Base-by-base conservation (phyloP, 2,888 invertebrate genomes). In the Labia minor region DNA sequence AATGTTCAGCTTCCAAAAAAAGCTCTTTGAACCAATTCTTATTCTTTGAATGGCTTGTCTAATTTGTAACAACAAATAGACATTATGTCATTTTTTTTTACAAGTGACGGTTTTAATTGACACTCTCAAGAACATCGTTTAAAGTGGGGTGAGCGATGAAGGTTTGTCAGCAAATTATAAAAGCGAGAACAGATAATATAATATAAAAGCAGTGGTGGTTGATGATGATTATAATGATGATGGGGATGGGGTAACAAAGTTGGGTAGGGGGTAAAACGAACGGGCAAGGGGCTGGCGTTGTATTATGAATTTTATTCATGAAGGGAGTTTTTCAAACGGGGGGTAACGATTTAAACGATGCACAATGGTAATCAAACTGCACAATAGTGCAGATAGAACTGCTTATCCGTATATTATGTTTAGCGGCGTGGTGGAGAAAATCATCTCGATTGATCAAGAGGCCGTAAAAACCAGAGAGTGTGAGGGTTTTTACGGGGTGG, bases 401-500 rank as follows among this genome's bases (percentile, higher is more conserved):
- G 49, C 49, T 49, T 49, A 49, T 49, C 49, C 49, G 49, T 49
- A 49, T 49, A 49, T 49, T 49, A 49, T 49, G 49, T 49, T 49
- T 49, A 49, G 49, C 49, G 49, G 49, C 49, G 49, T 49, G 16
- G 49, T 16, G 49, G n/a, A 11, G 49, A 49, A n/a, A 49, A 49
- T 21, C 63, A 64, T 33, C 33, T 18, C 21, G 20, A 68, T 66
- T 68, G 68, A 68, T 68, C 68, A 68, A 68, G 68, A 64, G 68
- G 66, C 66, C 68, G 68, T 68, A 65, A 68, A 68, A 66, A 66
- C 21, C 63, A 62, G 64, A 18, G 62, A 62, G 20, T 26, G 21
- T 26, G 21, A 66, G 21, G 33, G 37, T 18, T 21, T 49, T 62
- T 66, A 61, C 21, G 26, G 26, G 26, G 26, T 3, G 26, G 26